A percentile compares a stretch with the other conserved stretches of the same genome.
phyloP scores from a whole-genome alignment of 2,113 vertebrate species.

The Carlito syrichta region DNA sequence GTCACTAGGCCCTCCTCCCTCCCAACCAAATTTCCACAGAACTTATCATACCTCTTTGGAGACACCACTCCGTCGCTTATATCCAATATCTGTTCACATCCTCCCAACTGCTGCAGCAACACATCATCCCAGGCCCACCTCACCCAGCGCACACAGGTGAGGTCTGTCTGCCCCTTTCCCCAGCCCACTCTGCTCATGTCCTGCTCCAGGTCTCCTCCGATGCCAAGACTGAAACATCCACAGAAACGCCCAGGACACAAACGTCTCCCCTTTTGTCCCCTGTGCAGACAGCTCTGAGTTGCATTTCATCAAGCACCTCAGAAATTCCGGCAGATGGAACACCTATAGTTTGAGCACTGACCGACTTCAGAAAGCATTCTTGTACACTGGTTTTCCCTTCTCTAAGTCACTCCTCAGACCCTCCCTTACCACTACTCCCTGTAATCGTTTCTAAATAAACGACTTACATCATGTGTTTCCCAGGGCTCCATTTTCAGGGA shows the following conservation, averaged over 20 bases:
- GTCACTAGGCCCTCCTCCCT: background rate
- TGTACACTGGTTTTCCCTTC: background rate
- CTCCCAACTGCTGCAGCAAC: background rate
- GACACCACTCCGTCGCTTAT: background rate
- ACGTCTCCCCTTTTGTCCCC: background rate
- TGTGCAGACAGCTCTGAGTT: background rate
- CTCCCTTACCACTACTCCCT: background rate
- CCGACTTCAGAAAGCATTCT: background rate
- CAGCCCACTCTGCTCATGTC: background rate
- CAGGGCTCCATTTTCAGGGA: background rate
- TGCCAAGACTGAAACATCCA: background rate
- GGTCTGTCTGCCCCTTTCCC: background rate
- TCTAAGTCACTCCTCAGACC: background rate
- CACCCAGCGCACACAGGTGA: fast-evolving
- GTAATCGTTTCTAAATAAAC: background rate
- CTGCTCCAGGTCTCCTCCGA: background rate
- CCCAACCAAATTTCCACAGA: background rate
- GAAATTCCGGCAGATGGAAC: background rate
- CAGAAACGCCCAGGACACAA: background rate
- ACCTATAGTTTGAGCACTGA: background rate
- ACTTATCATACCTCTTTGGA: background rate
- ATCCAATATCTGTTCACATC: background rate
- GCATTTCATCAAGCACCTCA: background rate
- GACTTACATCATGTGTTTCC: background rate
- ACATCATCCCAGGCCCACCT: background rate